These are phyloP conservation scores for Macaria liturata DNA, from an alignment of 2,888 invertebrate species.

Conservation along the genomic window DNA sequence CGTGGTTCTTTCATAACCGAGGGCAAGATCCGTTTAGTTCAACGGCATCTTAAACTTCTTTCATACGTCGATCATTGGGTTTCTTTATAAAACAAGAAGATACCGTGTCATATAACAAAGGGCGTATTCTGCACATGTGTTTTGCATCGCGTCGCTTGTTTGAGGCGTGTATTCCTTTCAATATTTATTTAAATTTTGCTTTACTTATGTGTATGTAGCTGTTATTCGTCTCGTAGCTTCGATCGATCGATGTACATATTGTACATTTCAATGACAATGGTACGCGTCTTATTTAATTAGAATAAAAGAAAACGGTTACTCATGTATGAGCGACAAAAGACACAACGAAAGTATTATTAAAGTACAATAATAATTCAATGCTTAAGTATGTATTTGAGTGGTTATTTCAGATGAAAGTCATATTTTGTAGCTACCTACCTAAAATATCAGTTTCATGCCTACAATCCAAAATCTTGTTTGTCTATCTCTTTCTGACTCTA, in stretches of 20 bases:
- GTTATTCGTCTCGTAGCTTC: slow-evolving; percentile 36
- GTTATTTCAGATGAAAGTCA: no score
- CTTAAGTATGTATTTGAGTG: no score
- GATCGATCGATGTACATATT: slow-evolving; percentile 29
- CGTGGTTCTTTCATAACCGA: neutral
- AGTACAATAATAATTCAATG: no score
- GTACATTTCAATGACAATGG: slow-evolving; percentile 54
- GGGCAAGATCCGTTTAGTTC: neutral
- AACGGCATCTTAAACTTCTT: slow-evolving; percentile 3
- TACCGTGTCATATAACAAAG: slow-evolving; percentile 12
- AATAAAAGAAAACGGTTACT: slow-evolving; percentile 36
- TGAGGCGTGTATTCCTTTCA: slow-evolving; percentile 6
- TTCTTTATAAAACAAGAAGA: slow-evolving; percentile 13
- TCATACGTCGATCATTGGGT: slow-evolving; percentile 1
- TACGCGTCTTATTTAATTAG: slow-evolving; percentile 22
- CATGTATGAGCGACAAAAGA: slow-evolving; percentile 4
- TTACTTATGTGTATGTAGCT: slow-evolving; percentile 4
- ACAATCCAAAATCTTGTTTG: no score
- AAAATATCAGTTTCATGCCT: no score
- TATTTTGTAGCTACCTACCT: no score
- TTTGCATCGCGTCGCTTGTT: slow-evolving; percentile 10
- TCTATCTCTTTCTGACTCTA: no score
- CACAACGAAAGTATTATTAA: neutral
- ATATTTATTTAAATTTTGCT: slow-evolving; percentile 6
- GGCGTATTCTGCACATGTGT: slow-evolving; percentile 15